Conservation (phyloP, 2,113 vertebrate genomes). For the Nycticorax nycticorax region DNA sequence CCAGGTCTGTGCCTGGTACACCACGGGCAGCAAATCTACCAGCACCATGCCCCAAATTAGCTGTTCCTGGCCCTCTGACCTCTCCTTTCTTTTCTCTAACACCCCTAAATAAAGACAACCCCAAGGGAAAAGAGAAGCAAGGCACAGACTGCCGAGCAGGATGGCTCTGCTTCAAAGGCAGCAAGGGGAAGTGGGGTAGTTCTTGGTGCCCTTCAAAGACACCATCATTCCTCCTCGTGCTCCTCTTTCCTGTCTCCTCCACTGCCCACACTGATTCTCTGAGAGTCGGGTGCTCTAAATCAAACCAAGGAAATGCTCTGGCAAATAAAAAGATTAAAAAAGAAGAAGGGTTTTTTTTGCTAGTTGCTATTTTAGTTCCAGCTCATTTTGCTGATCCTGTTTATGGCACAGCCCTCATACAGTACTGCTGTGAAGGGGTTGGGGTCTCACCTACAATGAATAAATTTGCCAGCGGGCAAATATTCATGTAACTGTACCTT, state of each 20-base stretch:
- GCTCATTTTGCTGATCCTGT: neutral
- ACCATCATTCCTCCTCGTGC: accelerated
- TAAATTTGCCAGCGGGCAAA: neutral
- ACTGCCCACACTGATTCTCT: neutral
- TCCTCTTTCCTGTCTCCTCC: neutral
- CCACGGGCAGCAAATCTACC: neutral
- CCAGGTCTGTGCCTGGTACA: neutral
- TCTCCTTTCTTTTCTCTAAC: neutral
- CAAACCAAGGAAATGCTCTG: neutral
- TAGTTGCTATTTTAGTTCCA: neutral
- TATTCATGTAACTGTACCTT: neutral
- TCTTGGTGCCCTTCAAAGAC: neutral
- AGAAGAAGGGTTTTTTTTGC: neutral
- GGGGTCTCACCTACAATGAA: neutral
- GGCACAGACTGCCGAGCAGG: neutral
- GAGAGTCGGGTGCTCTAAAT: neutral
- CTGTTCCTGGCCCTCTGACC: neutral
- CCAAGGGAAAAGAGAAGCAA: neutral
- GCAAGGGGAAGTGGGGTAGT: neutral
- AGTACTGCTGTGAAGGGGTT: neutral
- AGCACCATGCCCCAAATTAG: neutral
- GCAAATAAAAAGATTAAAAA: neutral
- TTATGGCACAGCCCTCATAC: neutral
- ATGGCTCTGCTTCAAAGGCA: neutral
- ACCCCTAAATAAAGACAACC: neutral